phyloP scores from a whole-genome alignment of 1,140 invertebrate genomes.

The Zaprionus camerounensis region DNA sequence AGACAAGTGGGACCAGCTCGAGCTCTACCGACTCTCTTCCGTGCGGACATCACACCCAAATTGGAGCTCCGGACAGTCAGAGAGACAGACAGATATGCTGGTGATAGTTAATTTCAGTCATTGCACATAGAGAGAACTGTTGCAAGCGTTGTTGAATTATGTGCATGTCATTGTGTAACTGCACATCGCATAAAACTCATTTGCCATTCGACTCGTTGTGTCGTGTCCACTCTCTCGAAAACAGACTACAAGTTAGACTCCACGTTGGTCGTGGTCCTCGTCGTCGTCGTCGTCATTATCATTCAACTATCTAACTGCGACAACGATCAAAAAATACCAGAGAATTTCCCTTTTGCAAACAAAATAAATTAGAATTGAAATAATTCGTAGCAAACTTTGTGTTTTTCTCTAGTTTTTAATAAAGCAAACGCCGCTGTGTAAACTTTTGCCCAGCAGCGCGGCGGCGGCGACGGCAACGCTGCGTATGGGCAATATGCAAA shows the following conservation, averaged over 20 bases:
- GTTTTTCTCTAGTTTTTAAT: conserved; percentile 79
- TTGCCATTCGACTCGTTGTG: conserved; percentile 51
- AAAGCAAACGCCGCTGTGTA: conserved; percentile 76
- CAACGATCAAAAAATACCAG: conserved; percentile 73
- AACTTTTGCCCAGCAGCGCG: conserved; percentile 63
- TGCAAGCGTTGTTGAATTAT: conserved; percentile 73
- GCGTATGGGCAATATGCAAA: conserved; percentile 81
- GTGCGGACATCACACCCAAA: conserved; percentile 32
- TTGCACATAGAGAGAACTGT: conserved; percentile 55
- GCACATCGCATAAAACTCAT: conserved; percentile 78
- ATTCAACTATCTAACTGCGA: conserved; percentile 76
- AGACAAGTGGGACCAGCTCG: conserved; percentile 45
- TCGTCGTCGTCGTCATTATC: conserved; percentile 55
- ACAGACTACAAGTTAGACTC: not conserved
- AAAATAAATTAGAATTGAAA: conserved; percentile 83
- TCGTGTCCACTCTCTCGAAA: conserved; percentile 22
- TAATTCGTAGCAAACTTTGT: conserved; percentile 73
- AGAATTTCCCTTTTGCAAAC: conserved; percentile 70
- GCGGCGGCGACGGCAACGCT: conserved; percentile 57
- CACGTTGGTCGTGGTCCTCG: not conserved
- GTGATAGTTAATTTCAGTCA: conserved; percentile 79
- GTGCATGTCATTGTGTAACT: conserved; percentile 81
- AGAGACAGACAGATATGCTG: not conserved
- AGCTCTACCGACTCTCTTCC: conserved; percentile 25
- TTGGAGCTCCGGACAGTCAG: not conserved